These are phyloP conservation scores for Tupiocoris notatus DNA, from an alignment of 2,888 invertebrate genomes.

Conservation along the genomic window DNA sequence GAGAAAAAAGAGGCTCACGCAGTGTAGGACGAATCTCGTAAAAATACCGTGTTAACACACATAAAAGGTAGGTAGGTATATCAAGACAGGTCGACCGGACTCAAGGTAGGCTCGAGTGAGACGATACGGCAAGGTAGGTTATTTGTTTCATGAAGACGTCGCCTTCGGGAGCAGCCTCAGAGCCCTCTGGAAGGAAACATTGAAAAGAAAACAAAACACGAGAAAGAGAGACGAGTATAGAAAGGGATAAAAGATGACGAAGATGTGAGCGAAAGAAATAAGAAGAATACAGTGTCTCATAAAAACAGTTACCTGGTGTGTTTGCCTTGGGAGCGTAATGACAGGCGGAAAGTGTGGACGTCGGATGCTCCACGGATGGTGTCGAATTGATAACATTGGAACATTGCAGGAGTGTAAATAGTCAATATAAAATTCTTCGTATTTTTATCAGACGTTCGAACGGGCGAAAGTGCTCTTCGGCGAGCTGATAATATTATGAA, in stretches of 20 bases:
- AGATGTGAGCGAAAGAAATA: background rate
- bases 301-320: conserved; percentile 37
- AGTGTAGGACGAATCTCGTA: conserved; percentile 10
- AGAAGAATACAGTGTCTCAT: conserved; percentile 22
- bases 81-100: background rate
- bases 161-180: background rate
- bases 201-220: background rate
- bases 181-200: background rate
- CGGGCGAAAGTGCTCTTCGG: too few relatives aligned
- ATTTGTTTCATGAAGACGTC: conserved; percentile 23
- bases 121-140: background rate
- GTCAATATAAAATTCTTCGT: too few relatives aligned
- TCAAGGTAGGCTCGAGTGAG: background rate
- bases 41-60: conserved; percentile 21
- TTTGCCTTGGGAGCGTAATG: conserved; percentile 35
- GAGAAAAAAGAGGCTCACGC: conserved; percentile 2
- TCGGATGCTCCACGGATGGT: background rate
- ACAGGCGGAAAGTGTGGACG: conserved; percentile 15
- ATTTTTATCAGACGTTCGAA: too few relatives aligned
- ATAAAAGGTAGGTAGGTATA: conserved; percentile 5
- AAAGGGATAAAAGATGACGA: background rate
- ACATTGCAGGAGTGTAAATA: too few relatives aligned
- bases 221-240: background rate
- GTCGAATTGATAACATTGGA: too few relatives aligned
- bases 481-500: too few relatives aligned